Evolutionary conservation across 2,113 vertebrate genomes (phyloP).

Genomic region (Aegotheles bennettii): DNA sequence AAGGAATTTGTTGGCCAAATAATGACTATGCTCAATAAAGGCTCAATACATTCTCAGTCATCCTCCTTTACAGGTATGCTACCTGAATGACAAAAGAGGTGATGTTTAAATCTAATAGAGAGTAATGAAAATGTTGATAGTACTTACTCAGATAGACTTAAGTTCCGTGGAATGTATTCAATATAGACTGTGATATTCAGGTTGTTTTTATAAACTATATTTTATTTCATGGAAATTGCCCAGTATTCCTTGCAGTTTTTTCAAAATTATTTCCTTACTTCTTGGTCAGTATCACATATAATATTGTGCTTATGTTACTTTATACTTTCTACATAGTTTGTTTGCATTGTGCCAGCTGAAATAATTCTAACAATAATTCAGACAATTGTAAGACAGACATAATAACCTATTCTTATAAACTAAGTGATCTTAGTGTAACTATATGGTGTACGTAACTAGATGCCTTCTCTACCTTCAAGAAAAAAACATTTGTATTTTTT

Average conservation of each 20-base stretch:
- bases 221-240: neutral
- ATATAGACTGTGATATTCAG: neutral
- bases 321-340: neutral
- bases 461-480: neutral
- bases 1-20: constrained; percentile 98
- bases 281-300: neutral
- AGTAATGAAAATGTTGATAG: neutral
- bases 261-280: neutral
- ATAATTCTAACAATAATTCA: neutral
- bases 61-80: constrained; percentile 94
- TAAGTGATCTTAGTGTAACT: neutral
- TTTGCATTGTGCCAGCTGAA: neutral
- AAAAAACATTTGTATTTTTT: neutral
- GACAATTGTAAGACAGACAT: neutral
- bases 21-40: constrained; percentile 99
- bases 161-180: neutral
- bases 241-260: neutral
- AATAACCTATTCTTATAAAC: neutral
- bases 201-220: neutral
- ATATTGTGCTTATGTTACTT: neutral
- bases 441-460: neutral
- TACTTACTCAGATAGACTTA: neutral
- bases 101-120: neutral
- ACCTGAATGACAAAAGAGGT: neutral
- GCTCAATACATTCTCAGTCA: constrained; percentile 98